These are phyloP conservation scores for Ambastaia sidthimunki DNA, from an alignment of 2,797 vertebrate genomes.

Conservation along the genomic window DNA sequence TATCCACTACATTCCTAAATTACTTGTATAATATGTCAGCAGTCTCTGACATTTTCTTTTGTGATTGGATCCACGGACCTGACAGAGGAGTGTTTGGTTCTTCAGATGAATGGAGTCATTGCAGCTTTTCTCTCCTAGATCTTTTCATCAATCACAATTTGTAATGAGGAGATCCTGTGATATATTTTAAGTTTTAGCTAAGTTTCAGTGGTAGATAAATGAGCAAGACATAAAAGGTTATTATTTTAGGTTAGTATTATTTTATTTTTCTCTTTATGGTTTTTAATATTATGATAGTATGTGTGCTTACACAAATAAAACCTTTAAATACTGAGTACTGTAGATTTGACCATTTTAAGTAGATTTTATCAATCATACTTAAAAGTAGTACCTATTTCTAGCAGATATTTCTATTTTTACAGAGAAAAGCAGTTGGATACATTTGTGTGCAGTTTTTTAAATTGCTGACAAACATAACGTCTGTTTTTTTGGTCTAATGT, in stretches of 20 bases:
- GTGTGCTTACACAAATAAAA: no score
- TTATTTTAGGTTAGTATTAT: background rate
- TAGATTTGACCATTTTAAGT: no score
- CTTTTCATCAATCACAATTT: conserved; percentile 43
- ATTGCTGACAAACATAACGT: no score
- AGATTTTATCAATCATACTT: conserved; percentile 14
- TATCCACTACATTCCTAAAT: conserved; percentile 45
- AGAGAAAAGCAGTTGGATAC: no score
- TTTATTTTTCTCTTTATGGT: no score
- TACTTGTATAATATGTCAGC: conserved; percentile 31
- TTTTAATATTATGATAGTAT: no score
- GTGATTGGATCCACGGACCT: conserved; percentile 26
- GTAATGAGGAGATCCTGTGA: conserved; percentile 46
- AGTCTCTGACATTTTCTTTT: conserved; percentile 39
- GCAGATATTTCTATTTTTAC: no score
- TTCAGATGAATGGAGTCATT: conserved; percentile 43
- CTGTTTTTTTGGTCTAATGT: no score
- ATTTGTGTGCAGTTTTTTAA: no score
- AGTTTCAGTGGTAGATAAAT: conserved; percentile 56
- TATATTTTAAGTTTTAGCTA: conserved; percentile 49
- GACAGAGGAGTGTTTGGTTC: conserved; percentile 26
- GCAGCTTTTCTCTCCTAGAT: conserved; percentile 42
- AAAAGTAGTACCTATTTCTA: background rate
- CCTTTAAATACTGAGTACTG: no score
- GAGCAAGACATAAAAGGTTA: conserved; percentile 44